Base-by-base conservation (phyloP, 2,797 vertebrate species). In the Galaxias olidus region DNA sequence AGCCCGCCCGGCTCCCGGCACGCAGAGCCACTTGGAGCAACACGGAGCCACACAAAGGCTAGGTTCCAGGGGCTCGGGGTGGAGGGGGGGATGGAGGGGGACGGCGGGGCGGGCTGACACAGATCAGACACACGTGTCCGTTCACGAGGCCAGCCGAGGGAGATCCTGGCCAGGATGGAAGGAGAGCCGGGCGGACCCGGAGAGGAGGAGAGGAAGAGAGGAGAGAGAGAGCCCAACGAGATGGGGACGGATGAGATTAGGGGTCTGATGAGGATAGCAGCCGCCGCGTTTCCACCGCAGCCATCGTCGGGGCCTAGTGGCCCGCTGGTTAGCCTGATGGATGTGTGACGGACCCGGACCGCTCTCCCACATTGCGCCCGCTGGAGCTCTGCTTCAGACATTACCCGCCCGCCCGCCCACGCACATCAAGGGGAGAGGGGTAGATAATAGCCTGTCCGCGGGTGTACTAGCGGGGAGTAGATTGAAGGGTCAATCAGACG, bases 351-450 rank as follows among this genome's bases (percentile, higher is more conserved):
- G 51, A 57, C 57, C 60, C 40, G 41, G 66, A 72, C 72, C 72
- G 61, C 66, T 70, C 75, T 72, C 45, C 60, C 50, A 63, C 56
- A 75, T 75, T 75, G 72, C 18, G 45, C 45, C 40, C 9, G 10
- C 1, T 4, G 15, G 10, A 8, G 49, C 52, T 61, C 51, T 57
- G 52, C 49, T 53, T 59, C 11, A 66, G 41, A 41, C 49, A 72
- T 72, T 71, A 72, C 42, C 42, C 64, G 57, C 58, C 13, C 17
- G 11, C 20, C 18, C 18, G 68, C 3, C 30, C 30, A 71, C 67
- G 59, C 60, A 66, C 63, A 64, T 67, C 53, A 41, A 49, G 47
- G 55, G 57, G 50, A 69, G 64, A 69, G 30, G 30, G 30, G 30
- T 6, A 30, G 30, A 30, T 30, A 30, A 30, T 30, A 30, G 30